phyloP scores from a whole-genome alignment of 2,797 vertebrate species.

The Karalla daura region DNA sequence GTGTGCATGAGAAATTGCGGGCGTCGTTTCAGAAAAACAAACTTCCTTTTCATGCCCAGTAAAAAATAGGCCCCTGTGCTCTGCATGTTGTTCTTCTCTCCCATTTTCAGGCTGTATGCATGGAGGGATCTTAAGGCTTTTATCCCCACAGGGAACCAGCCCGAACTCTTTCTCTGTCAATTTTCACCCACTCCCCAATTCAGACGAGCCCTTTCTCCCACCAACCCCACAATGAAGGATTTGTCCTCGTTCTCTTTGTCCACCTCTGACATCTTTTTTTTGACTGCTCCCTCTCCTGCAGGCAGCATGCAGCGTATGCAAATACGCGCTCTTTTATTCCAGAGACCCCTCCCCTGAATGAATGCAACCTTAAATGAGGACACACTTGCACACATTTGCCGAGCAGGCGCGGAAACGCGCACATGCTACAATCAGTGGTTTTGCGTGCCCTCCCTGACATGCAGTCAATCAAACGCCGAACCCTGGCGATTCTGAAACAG shows the following conservation, averaged over 20 bases:
- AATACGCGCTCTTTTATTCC: slow-evolving; percentile 87
- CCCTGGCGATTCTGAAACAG: slow-evolving; percentile 26
- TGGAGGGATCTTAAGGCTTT: slow-evolving; percentile 87
- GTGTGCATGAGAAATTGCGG: slow-evolving; percentile 42
- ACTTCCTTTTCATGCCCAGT: slow-evolving; percentile 72
- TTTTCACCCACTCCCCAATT: slow-evolving; percentile 77
- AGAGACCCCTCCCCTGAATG: slow-evolving; percentile 81
- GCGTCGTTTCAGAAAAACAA: slow-evolving; percentile 70
- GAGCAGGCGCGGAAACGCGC: slow-evolving; percentile 67
- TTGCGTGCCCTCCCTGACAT: slow-evolving; percentile 73
- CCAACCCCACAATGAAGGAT: slow-evolving; percentile 84
- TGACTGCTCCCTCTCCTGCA: slow-evolving; percentile 81
- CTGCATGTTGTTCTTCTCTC: slow-evolving; percentile 79
- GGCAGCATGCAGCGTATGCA: slow-evolving; percentile 91
- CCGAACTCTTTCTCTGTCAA: slow-evolving; percentile 87
- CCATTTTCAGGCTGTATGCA: slow-evolving; percentile 83
- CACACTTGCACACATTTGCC: slow-evolving; percentile 80
- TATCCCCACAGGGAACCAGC: slow-evolving; percentile 87
- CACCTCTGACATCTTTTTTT: slow-evolving; percentile 86
- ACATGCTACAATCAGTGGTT: slow-evolving; percentile 68
- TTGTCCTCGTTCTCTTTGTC: slow-evolving; percentile 84
- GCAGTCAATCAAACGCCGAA: slow-evolving; percentile 54
- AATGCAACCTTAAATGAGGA: slow-evolving; percentile 89
- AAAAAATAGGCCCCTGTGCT: slow-evolving; percentile 68
- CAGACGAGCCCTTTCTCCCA: slow-evolving; percentile 82